Conservation (phyloP, 2,113 vertebrate genomes). For the Pachyramphus minor region DNA sequence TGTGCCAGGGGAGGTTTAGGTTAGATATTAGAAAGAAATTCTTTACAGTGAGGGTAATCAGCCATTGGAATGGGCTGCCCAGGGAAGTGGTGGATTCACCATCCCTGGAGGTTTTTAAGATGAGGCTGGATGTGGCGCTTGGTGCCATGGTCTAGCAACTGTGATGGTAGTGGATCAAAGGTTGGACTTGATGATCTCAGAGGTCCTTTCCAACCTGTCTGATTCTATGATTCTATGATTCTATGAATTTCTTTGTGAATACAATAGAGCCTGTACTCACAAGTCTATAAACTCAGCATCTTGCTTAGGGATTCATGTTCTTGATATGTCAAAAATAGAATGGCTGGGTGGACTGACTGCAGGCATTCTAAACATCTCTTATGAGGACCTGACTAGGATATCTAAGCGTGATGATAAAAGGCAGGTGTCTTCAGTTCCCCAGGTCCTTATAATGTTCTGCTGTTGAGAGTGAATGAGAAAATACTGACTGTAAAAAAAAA, state of each 20-base stretch:
- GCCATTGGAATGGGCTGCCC: too few species aligned
- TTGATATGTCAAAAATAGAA: background rate
- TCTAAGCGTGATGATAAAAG: background rate
- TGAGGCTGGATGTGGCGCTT: too few species aligned
- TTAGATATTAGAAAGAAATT: too few species aligned
- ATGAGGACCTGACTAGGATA: background rate
- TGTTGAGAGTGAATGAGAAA: background rate
- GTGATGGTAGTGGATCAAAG: too few species aligned
- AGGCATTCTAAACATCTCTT: background rate
- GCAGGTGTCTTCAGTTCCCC: background rate
- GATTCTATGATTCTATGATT: too few species aligned
- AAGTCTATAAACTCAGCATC: background rate
- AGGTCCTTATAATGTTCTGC: background rate
- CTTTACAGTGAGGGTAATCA: too few species aligned
- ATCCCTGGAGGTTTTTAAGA: too few species aligned
- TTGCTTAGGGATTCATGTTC: background rate
- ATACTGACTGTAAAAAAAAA: background rate
- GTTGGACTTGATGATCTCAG: too few species aligned
- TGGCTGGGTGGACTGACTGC: background rate
- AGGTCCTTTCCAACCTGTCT: too few species aligned
- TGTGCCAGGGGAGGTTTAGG: too few species aligned
- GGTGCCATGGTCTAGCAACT: too few species aligned
- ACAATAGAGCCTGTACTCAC: background rate
- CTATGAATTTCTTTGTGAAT: background rate
- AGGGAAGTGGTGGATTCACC: too few species aligned